Conservation (phyloP, 1,140 invertebrate genomes). For the Philaenus spumarius region DNA sequence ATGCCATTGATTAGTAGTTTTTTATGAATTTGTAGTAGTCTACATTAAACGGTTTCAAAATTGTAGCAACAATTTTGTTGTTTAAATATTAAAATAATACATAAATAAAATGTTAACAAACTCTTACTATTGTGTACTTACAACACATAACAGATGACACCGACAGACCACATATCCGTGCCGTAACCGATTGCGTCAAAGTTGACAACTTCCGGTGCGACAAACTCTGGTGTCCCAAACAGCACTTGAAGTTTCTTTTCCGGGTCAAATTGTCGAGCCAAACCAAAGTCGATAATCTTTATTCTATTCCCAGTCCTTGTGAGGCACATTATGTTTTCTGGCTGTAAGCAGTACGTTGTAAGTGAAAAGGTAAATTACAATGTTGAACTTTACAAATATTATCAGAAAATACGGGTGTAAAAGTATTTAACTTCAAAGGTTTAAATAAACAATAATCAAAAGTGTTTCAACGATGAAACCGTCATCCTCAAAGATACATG, state of each 20-base stretch:
- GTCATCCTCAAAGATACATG: too few species aligned
- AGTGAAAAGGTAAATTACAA: not conserved
- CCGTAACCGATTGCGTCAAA: constrained; percentile 92
- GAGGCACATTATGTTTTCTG: constrained; percentile 95
- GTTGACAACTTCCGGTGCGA: constrained; percentile 97
- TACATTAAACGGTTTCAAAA: too few species aligned
- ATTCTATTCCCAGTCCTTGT: constrained; percentile 93
- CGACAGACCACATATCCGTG: constrained; percentile 98
- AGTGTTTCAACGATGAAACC: too few species aligned
- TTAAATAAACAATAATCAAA: not conserved
- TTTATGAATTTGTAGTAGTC: too few species aligned
- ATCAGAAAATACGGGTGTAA: not conserved
- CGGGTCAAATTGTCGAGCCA: constrained; percentile 88
- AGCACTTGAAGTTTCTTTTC: constrained; percentile 85
- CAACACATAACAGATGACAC: constrained; percentile 96
- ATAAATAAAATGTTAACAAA: too few species aligned
- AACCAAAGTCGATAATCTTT: constrained; percentile 96
- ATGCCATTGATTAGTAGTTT: too few species aligned
- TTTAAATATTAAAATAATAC: too few species aligned
- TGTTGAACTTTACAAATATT: not conserved
- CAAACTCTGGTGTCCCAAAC: constrained; percentile 98
- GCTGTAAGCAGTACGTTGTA: constrained; percentile 47
- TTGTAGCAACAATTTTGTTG: too few species aligned
- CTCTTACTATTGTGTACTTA: too few species aligned
- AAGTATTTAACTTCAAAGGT: not conserved